A percentile compares a stretch with the other conserved stretches of the same genome.
Evolutionary conservation across 2,888 invertebrate species (phyloP).

Genomic region (Nebria brevicollis): DNA sequence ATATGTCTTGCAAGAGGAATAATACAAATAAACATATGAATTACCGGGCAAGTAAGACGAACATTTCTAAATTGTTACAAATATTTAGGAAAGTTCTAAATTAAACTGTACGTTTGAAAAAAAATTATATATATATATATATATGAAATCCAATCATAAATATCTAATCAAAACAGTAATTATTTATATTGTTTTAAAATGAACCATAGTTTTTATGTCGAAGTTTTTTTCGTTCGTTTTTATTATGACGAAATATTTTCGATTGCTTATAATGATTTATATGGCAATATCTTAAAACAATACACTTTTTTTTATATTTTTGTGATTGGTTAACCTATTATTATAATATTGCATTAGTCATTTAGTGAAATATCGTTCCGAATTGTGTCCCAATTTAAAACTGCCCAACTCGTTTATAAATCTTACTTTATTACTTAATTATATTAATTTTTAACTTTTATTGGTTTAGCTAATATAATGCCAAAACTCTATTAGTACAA

Average conservation of each 20-base stretch:
- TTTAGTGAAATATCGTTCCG: not conserved
- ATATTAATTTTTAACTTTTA: too few relatives aligned
- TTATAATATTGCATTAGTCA: not conserved
- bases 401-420: too few relatives aligned
- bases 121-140: not conserved
- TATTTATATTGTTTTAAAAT: not conserved
- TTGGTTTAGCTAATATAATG: too few relatives aligned
- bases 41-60: not conserved
- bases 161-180: constrained; percentile 1
- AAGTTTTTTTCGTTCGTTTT: not conserved
- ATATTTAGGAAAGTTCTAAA: not conserved
- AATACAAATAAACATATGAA: not conserved
- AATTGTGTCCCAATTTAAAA: too few relatives aligned
- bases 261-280: constrained; percentile 1
- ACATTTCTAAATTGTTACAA: not conserved
- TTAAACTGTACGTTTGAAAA: not conserved
- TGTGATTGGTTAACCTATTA: not conserved
- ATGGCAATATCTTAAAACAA: not conserved
- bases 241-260: not conserved
- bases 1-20: not conserved
- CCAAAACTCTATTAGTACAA: too few relatives aligned
- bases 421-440: too few relatives aligned
- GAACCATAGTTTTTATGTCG: not conserved
- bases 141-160: not conserved
- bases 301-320: not conserved